Percentiles rank a stretch among this genome's conserved stretches.
These are phyloP conservation scores for Hylaeus volcanicus DNA, from an alignment of 1,140 invertebrate species.

Conservation along the genomic window DNA sequence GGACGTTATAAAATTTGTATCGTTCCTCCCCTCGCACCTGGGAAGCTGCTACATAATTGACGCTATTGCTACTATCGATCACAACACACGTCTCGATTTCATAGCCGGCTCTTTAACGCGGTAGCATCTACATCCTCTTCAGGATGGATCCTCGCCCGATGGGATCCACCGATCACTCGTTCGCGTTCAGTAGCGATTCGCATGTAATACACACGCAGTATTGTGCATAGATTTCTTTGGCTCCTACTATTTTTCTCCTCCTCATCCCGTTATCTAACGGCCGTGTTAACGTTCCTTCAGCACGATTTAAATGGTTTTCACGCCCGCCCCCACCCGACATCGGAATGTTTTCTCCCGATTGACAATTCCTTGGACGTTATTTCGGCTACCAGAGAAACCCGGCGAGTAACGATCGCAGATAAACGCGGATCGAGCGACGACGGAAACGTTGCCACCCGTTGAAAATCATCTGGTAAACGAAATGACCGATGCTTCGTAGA, in stretches of 20 bases:
- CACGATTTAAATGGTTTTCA: slow-evolving; percentile 22
- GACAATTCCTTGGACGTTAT: slow-evolving; percentile 21
- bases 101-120: neutral
- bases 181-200: slow-evolving; percentile 6
- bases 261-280: neutral
- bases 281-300: slow-evolving; percentile 6
- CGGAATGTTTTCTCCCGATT: neutral
- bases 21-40: no score
- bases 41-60: no score
- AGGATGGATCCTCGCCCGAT: no score
- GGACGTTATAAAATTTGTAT: no score
- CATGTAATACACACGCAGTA: slow-evolving; percentile 13
- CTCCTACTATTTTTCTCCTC: neutral
- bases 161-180: neutral
- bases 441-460: slow-evolving; percentile 12
- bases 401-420: slow-evolving; percentile 11
- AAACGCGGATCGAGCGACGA: slow-evolving; percentile 1
- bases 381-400: slow-evolving; percentile 40
- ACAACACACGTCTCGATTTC: neutral
- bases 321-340: neutral
- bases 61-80: no score
- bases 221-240: neutral
- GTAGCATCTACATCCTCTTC: neutral
- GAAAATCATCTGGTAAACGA: slow-evolving; percentile 40
- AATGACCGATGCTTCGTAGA: slow-evolving; percentile 38